Evolutionary conservation across 1,140 invertebrate species (phyloP), one percentile per base, ranked within the genome.

Genomic region (Megalopta genalis): DNA sequence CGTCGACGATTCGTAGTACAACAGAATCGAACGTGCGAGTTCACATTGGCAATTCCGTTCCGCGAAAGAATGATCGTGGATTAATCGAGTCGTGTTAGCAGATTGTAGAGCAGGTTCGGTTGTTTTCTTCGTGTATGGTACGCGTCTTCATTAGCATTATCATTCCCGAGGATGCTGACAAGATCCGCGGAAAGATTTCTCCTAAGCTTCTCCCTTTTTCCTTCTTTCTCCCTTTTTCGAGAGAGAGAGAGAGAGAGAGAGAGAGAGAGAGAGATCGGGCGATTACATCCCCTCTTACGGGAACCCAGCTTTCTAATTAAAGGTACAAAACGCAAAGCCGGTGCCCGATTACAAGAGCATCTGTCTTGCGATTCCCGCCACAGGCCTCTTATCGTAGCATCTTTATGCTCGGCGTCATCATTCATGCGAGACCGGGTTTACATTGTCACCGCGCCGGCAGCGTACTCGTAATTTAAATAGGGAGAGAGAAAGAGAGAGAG

Each of bases 391-490:
- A 77, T 77, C 75, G 37, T 27, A 0, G n/a, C 23, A 70, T 77
- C 66, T 52, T 71, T 42, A 42, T 54, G 57, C 27, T 37, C 66
- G 39, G 4, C 57, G 32, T 70, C 74, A 52, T 77, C 66, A 32
- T 78, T 78, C 69, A 65, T 46, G n/a, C 76, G 14, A 27, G 37
- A n/a, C 7, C 27, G 12, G 27, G 54, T 65, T 64, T 23, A 57
- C 60, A 72, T 71, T 78, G 69, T 78, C 69, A 77, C 59, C 42
- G 67, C 2, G 46, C 2, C 60, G 6, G 27, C 21, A 4, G 39
- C 18, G 37, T 66, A 25, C 64, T 49, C 23, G 76, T 71, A 78
- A 72, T 78, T 71, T 72, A 54, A 71, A 78, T 64, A 18, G 49
- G 16, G 49, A 21, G 18, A 46, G 2, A 52, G 18, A 18, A 2